A percentile compares a stretch with the other conserved stretches of the same genome.
These are phyloP conservation scores for Monopterus albus DNA, from an alignment of 2,113 vertebrate genomes.

Conservation along the genomic window DNA sequence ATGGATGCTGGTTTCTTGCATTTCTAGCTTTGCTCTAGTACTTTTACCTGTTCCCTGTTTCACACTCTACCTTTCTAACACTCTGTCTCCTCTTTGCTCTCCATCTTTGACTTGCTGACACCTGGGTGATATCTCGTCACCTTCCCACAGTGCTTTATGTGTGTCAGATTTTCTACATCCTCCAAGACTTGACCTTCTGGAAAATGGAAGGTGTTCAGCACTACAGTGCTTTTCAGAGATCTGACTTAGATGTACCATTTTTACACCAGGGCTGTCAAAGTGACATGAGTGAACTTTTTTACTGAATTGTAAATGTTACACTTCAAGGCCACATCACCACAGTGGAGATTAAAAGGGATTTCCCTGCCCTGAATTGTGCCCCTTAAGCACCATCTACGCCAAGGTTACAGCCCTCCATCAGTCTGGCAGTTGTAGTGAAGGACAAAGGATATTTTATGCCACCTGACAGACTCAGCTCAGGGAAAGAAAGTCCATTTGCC, in stretches of 20 bases:
- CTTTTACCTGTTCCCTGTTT: conserved; percentile 60
- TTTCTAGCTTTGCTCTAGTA: conserved; percentile 41
- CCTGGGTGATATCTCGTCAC: conserved; percentile 36
- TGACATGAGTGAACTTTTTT: not conserved
- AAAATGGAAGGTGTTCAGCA: conserved; percentile 6
- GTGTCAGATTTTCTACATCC: conserved; percentile 22
- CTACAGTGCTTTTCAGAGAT: conserved; percentile 2
- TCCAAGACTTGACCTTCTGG: conserved; percentile 16
- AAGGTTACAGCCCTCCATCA: not conserved
- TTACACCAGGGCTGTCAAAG: not conserved
- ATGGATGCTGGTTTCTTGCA: conserved; percentile 17
- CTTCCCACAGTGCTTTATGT: conserved; percentile 26
- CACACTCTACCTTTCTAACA: conserved; percentile 48
- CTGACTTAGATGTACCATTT: not conserved
- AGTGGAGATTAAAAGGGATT: not conserved
- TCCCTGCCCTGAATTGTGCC: not conserved
- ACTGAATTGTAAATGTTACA: not conserved
- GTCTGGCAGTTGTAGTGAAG: not conserved
- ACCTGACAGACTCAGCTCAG: not conserved
- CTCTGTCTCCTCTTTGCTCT: conserved; percentile 33
- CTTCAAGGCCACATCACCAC: not conserved
- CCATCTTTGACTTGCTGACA: conserved; percentile 39
- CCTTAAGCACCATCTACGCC: not conserved
- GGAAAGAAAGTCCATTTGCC: not conserved
- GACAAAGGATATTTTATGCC: not conserved